phyloP scores from a whole-genome alignment of 1,140 invertebrate species.

The Gonioctena quinquepunctata region DNA sequence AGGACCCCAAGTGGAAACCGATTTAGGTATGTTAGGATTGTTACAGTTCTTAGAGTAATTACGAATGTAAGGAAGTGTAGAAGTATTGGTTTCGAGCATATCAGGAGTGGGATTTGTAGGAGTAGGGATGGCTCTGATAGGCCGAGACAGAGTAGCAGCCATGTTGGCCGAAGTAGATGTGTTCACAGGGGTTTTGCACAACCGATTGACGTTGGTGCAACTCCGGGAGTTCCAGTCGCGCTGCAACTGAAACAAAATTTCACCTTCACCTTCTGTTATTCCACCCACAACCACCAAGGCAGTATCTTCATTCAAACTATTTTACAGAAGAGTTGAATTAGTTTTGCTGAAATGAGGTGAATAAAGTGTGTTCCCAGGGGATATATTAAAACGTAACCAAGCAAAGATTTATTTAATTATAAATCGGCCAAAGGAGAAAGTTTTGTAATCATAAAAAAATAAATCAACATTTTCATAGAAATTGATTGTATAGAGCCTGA shows the following conservation, averaged over 20 bases:
- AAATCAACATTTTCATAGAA: too few species aligned
- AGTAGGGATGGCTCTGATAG: conserved; percentile 34
- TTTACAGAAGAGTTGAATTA: too few species aligned
- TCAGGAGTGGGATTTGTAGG: conserved; percentile 44
- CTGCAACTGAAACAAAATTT: conserved; percentile 56
- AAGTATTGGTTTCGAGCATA: conserved; percentile 52
- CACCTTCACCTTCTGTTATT: conserved; percentile 46
- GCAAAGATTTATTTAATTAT: too few species aligned
- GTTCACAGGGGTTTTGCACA: conserved; percentile 49
- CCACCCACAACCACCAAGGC: too few species aligned
- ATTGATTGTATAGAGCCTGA: too few species aligned
- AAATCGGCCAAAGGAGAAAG: too few species aligned
- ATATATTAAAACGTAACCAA: too few species aligned
- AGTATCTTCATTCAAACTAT: too few species aligned
- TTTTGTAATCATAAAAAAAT: too few species aligned
- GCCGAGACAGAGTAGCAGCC: conserved; percentile 55
- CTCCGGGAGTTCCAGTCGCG: conserved; percentile 57
- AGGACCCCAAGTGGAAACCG: conserved; percentile 67
- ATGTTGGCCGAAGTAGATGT: conserved; percentile 54
- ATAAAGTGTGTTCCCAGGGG: too few species aligned
- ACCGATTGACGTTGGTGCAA: conserved; percentile 53
- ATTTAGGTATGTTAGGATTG: conserved; percentile 67
- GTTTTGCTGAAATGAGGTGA: too few species aligned
- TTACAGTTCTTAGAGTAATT: conserved; percentile 60
- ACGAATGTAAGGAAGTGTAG: conserved; percentile 63